phyloP scores from a whole-genome alignment of 30 jellyfish, hydroid and myxozoan species.

The Aurelia aurita region DNA sequence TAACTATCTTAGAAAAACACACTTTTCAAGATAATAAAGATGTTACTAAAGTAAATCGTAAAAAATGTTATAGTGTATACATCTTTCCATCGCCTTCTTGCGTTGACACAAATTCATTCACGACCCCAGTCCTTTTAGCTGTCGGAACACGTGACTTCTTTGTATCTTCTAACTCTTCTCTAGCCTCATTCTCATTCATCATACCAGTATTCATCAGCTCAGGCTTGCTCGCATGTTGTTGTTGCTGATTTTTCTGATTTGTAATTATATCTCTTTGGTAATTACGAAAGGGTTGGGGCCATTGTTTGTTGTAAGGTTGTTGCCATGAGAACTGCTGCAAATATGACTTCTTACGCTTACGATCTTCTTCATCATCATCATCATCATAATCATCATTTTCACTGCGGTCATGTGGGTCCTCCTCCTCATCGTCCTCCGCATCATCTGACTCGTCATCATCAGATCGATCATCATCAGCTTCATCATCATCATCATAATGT shows the following conservation, averaged over 20 bases:
- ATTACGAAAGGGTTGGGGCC: conserved; percentile 1
- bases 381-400: conserved; percentile 55
- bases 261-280: conserved; percentile 56
- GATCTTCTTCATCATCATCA: conserved; percentile 57
- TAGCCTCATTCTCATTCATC: conserved; percentile 32
- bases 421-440: conserved; percentile 61
- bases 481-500: conserved; percentile 62
- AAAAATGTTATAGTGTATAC: conserved; percentile 38
- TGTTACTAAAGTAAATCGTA: too few species aligned
- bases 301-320: neutral
- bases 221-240: conserved; percentile 2
- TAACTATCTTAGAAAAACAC: too few species aligned
- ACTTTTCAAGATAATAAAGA: too few species aligned
- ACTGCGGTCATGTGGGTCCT: conserved; percentile 31
- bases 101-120: neutral
- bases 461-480: conserved; percentile 26
- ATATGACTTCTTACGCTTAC: conserved; percentile 47
- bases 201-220: conserved; percentile 45
- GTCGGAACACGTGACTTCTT: conserved; percentile 70
- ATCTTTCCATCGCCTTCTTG: conserved; percentile 24
- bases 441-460: conserved; percentile 69
- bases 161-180: conserved; percentile 76
- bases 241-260: conserved; percentile 2
- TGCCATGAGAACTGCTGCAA: conserved; percentile 37
- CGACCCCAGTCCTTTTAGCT: neutral